Percentiles rank a stretch among this genome's conserved stretches.
Conservation (phyloP, 2,888 invertebrate genomes). For the Ophraella communa region DNA sequence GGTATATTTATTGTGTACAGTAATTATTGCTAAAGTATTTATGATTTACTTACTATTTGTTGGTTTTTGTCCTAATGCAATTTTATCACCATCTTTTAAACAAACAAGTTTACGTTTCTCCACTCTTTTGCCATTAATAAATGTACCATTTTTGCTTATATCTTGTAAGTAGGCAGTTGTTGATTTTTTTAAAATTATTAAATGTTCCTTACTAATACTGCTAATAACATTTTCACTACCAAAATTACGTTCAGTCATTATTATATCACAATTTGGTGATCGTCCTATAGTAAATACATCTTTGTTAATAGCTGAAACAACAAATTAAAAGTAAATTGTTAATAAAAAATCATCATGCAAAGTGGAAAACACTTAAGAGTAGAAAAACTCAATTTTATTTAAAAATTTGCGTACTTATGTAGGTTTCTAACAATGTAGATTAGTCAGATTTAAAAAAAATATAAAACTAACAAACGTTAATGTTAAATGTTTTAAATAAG, state of each 20-base stretch:
- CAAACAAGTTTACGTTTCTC: conserved; percentile 68
- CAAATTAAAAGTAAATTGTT: neutral
- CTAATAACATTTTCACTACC: conserved; percentile 57
- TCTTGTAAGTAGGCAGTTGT: conserved; percentile 65
- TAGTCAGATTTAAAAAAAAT: too few species aligned
- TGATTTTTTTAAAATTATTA: conserved; percentile 63
- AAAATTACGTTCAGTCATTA: conserved; percentile 53
- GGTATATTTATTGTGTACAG: too few species aligned
- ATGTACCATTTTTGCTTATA: conserved; percentile 85
- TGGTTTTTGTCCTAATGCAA: conserved; percentile 27
- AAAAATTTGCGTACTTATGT: too few species aligned
- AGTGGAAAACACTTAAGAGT: too few species aligned
- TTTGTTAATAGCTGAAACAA: conserved; percentile 28
- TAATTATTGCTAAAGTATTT: neutral
- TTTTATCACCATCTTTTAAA: conserved; percentile 27
- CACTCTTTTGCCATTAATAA: conserved; percentile 74
- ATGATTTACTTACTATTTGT: conserved; percentile 24
- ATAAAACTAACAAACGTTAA: too few species aligned
- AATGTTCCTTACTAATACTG: conserved; percentile 71
- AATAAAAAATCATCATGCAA: too few species aligned
- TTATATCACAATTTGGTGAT: conserved; percentile 34
- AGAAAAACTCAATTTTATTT: too few species aligned
- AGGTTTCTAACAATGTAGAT: too few species aligned
- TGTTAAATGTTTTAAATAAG: too few species aligned
- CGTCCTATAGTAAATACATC: conserved; percentile 37